Percentiles rank a stretch among this genome's conserved stretches.
phyloP scores from a whole-genome alignment of 2,113 vertebrate species.

The Syngnathus typhle region DNA sequence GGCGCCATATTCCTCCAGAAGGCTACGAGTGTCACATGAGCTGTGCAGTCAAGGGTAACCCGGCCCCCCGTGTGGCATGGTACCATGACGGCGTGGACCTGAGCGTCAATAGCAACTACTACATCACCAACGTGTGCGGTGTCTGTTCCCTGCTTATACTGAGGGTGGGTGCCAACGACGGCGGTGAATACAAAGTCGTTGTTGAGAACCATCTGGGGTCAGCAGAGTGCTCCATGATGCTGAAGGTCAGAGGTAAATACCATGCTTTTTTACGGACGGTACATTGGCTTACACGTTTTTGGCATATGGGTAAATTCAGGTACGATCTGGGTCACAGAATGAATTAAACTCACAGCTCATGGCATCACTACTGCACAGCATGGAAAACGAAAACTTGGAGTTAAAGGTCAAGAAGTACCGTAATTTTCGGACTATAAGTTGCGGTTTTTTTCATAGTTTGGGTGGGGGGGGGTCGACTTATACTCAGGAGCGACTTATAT shows the following conservation, averaged over 20 bases:
- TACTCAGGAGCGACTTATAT: no score
- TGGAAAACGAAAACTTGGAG: no score
- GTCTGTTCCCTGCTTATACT: constrained; percentile 81
- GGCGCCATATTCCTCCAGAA: constrained; percentile 68
- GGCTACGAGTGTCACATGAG: constrained; percentile 83
- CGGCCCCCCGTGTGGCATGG: constrained; percentile 78
- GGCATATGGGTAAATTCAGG: no score
- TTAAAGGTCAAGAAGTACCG: no score
- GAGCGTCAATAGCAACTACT: constrained; percentile 67
- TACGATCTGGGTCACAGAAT: no score
- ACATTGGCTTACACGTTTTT: no score
- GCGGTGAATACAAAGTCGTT: constrained; percentile 74
- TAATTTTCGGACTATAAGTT: no score
- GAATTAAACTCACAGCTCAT: no score
- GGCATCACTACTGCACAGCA: no score
- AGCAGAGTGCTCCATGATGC: constrained; percentile 68
- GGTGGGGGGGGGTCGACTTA: no score
- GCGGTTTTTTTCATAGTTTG: no score
- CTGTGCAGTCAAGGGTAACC: constrained; percentile 78
- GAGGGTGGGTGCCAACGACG: constrained; percentile 65
- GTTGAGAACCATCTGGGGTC: constrained; percentile 74
- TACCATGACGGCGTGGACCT: constrained; percentile 74
- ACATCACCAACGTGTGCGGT: constrained; percentile 77
- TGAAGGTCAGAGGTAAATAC: constrained; percentile 74
- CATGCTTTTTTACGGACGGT: no score